Conservation (phyloP, 2,888 invertebrate species). For the Caenorhabditis japonica region DNA sequence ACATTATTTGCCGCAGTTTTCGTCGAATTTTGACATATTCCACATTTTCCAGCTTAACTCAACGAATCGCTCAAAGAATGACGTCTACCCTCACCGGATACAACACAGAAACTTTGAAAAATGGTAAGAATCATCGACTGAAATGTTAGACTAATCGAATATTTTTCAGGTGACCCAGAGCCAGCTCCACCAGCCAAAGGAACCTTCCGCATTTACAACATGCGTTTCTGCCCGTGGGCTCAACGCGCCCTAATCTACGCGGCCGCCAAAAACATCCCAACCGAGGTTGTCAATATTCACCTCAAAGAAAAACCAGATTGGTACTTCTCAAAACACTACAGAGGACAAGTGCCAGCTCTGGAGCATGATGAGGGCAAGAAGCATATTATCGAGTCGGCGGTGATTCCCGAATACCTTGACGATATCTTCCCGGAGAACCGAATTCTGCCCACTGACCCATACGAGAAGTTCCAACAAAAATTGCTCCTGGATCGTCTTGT, state of each 20-base stretch:
- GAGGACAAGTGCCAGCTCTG: conserved; percentile 84
- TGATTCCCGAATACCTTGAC: conserved; percentile 87
- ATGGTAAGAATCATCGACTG: conserved; percentile 11
- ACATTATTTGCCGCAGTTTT: no score
- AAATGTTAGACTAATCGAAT: neutral
- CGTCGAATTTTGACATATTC: no score
- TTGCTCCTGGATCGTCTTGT: conserved; percentile 83
- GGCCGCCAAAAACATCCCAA: conserved; percentile 20
- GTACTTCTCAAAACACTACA: conserved; percentile 81
- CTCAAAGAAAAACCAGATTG: conserved; percentile 84
- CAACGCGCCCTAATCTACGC: conserved; percentile 81
- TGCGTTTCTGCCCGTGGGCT: conserved; percentile 89
- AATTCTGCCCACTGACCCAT: conserved; percentile 83
- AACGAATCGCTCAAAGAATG: neutral
- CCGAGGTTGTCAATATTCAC: conserved; percentile 65
- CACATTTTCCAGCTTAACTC: no score
- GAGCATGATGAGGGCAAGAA: conserved; percentile 80
- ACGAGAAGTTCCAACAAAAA: conserved; percentile 84
- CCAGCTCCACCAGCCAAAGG: conserved; percentile 78
- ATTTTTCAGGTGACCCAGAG: conserved; percentile 34
- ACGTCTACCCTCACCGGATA: conserved; percentile 15
- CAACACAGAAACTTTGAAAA: conserved; percentile 27
- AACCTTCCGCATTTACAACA: conserved; percentile 85
- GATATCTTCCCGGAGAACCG: conserved; percentile 83
- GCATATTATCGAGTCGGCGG: conserved; percentile 85